These are phyloP conservation scores for Eulemur coronatus DNA, from an alignment of 2,797 vertebrate genomes.

Conservation along the genomic window DNA sequence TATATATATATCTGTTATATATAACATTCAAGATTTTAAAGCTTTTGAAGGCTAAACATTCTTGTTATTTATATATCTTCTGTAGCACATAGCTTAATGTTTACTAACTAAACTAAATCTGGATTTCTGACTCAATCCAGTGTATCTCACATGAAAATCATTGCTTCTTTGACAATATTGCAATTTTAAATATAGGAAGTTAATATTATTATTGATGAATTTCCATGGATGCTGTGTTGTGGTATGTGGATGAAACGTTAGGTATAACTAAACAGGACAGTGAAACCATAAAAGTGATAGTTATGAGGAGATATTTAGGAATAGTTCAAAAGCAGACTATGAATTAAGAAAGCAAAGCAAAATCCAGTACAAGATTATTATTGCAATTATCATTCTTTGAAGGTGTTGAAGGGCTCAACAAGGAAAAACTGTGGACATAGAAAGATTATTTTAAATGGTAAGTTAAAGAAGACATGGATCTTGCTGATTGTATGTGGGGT, in stretches of 20 bases:
- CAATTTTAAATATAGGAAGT: neutral
- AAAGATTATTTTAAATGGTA: neutral
- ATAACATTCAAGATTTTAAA: neutral
- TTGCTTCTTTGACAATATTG: neutral
- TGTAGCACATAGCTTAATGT: neutral
- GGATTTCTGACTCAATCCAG: neutral
- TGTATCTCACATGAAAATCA: neutral
- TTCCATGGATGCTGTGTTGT: neutral
- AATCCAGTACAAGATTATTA: neutral
- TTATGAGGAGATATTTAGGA: neutral
- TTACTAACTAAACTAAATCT: neutral
- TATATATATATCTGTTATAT: neutral
- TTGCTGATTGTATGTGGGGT: neutral
- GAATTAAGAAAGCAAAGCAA: neutral
- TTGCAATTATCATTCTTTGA: neutral
- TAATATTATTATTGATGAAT: neutral
- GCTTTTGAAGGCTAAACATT: neutral
- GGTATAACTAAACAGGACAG: neutral
- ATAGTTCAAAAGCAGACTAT: neutral
- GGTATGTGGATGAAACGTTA: neutral
- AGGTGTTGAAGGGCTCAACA: neutral
- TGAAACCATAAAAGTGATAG: neutral
- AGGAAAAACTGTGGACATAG: neutral
- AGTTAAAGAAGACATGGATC: neutral
- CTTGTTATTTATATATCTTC: neutral